phyloP scores from a whole-genome alignment of 2,888 invertebrate species.

The Pasiphila rectangulata region DNA sequence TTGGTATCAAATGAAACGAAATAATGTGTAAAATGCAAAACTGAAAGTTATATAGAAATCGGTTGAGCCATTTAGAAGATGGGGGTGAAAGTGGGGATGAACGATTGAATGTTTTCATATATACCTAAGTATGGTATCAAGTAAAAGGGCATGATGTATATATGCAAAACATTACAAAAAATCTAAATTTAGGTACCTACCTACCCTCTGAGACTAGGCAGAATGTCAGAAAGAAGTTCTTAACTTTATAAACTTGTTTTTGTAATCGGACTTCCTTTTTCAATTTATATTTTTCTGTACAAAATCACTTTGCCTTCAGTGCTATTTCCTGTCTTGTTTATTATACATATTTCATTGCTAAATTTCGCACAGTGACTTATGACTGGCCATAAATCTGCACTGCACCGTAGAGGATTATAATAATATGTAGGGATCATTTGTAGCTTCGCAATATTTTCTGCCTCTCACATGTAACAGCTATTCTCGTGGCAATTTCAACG shows the following conservation, averaged over 20 bases:
- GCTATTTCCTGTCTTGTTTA: conserved; percentile 68
- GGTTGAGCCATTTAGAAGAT: too few species aligned
- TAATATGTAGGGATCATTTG: conserved; percentile 67
- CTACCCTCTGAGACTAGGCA: too few species aligned
- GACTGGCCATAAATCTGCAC: conserved; percentile 71
- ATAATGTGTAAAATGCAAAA: too few species aligned
- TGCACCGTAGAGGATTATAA: conserved; percentile 71
- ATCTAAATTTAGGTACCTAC: too few species aligned
- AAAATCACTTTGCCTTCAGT: conserved; percentile 51
- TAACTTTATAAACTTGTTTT: background rate
- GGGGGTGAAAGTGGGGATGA: too few species aligned
- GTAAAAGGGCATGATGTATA: too few species aligned
- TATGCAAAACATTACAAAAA: too few species aligned
- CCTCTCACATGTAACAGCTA: conserved; percentile 42
- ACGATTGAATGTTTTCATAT: too few species aligned
- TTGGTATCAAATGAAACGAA: too few species aligned
- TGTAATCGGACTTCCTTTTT: background rate
- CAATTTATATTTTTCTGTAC: background rate
- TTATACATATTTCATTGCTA: conserved; percentile 72
- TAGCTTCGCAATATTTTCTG: conserved; percentile 53
- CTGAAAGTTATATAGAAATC: too few species aligned
- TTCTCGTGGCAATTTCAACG: conserved; percentile 31
- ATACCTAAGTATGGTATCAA: too few species aligned
- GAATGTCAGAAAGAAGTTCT: too few species aligned
- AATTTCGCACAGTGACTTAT: conserved; percentile 74